Evolutionary conservation across 2,888 invertebrate species (phyloP), one percentile per base, ranked within the genome.

Genomic region (Morpho achilles): DNA sequence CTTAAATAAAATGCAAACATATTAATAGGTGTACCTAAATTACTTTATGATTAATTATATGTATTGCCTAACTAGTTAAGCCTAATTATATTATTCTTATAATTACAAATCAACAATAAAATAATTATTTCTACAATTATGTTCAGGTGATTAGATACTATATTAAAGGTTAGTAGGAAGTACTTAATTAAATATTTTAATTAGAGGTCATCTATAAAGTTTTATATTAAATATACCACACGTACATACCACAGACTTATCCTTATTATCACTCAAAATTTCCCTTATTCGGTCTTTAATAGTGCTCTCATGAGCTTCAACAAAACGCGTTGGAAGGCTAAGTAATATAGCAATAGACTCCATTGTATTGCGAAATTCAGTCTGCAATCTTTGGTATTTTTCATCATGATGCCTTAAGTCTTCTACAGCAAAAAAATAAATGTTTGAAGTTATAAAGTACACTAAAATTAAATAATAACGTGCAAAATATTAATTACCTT

Each of bases 201-300:
- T 45, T n/a, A 7, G 39, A 9, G 9, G 7, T 7, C 40, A 32
- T 49, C 39, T 53, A 2, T 16, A 23, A 8, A n/a, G 9, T 53
- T n/a, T 41, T 41, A 7, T 41, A 51, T n/a, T 22, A 44, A 16
- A 9, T n/a, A n/a, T n/a, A n/a, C n/a, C n/a, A n/a, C n/a, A n/a
- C n/a, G 46, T 56, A 80, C 91, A 82, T 91, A 96, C 96, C 81
- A 94, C 91, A 69, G 92, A 88, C 87, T 94, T 94, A 64, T 95
- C 95, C 79, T 96, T 95, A 78, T 94, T 94, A 60, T 96, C 96
- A 60, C 92, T 93, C 40, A 96, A 83, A 49, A 96, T 91, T 79
- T 96, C 96, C 16, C 95, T 91, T 56, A 96, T 93, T 64, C 95
- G 92, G 63, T 96, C 96, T 77, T 96, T 96, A 62, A 97, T 95